These are phyloP conservation scores for Oplegnathus fasciatus DNA, from an alignment of 2,113 vertebrate genomes.

Conservation along the genomic window DNA sequence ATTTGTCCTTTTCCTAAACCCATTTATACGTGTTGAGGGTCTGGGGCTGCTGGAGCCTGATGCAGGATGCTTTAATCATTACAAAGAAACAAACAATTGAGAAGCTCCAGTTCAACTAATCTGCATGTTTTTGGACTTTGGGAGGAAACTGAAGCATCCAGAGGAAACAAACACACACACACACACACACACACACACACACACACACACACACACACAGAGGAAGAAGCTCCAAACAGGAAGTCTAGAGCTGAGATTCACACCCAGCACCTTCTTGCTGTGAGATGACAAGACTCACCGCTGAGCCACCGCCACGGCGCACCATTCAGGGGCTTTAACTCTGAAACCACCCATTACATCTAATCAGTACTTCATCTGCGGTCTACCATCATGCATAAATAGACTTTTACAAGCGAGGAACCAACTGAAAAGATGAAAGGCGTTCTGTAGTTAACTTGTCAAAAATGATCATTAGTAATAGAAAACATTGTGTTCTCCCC, in stretches of 20 bases:
- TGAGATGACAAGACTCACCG: slow-evolving; percentile 5
- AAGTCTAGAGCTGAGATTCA: slow-evolving; percentile 26
- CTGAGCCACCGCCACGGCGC: not conserved
- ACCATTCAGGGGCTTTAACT: not conserved
- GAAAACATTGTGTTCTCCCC: slow-evolving; percentile 48
- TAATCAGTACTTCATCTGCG: slow-evolving; percentile 15
- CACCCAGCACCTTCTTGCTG: not conserved
- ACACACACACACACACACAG: slow-evolving; percentile 7
- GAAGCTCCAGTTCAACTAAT: slow-evolving; percentile 2
- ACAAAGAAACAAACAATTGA: slow-evolving; percentile 23
- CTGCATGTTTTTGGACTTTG: not conserved
- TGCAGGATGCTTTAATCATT: slow-evolving; percentile 13
- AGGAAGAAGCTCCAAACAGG: slow-evolving; percentile 34
- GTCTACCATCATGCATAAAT: not conserved
- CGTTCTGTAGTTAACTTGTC: slow-evolving; percentile 15
- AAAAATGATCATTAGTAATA: slow-evolving; percentile 15
- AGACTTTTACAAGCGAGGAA: slow-evolving; percentile 30
- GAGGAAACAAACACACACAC: too few species aligned
- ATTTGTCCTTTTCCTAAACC: not conserved
- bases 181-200: not conserved
- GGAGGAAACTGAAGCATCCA: not conserved
- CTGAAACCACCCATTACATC: not conserved
- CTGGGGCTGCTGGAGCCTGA: slow-evolving; percentile 17
- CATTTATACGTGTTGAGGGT: slow-evolving; percentile 6
- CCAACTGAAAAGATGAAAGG: slow-evolving; percentile 32